Percentiles rank a stretch among this genome's conserved stretches.
phyloP scores from a whole-genome alignment of 2,888 invertebrate species.

The Dryadula phaetusa region DNA sequence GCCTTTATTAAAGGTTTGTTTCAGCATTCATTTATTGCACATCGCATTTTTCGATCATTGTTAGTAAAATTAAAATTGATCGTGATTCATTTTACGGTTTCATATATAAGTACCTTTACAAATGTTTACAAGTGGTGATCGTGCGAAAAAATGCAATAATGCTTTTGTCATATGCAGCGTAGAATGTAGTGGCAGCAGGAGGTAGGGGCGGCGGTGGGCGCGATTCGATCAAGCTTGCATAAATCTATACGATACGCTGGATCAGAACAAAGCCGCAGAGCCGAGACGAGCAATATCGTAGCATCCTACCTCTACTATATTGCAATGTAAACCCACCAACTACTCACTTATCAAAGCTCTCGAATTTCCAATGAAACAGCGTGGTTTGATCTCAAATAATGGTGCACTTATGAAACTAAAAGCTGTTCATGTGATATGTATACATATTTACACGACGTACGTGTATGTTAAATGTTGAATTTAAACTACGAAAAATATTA shows the following conservation, averaged over 20 bases:
- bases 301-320: constrained; percentile 36
- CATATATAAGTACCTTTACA: background rate
- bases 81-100: background rate
- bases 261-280: constrained; percentile 79
- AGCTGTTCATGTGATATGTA: background rate
- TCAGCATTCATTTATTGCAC: background rate
- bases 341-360: constrained; percentile 41
- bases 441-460: background rate
- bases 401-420: constrained; percentile 28
- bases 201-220: constrained; percentile 55
- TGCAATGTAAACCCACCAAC: constrained; percentile 25
- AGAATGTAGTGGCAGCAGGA: constrained; percentile 46
- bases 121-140: constrained; percentile 2
- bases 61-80: background rate
- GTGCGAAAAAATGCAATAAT: constrained; percentile 53
- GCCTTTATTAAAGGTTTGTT: constrained; percentile 16
- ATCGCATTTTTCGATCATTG: constrained; percentile 5
- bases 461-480: background rate
- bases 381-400: constrained; percentile 38
- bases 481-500: too few species aligned
- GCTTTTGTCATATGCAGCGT: constrained; percentile 55
- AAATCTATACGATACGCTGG: constrained; percentile 80
- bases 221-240: constrained; percentile 77
- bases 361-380: constrained; percentile 42
- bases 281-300: constrained; percentile 53